Base-by-base conservation (phyloP, 2,888 invertebrate species). In the Mesopsocus fuscifrons region DNA sequence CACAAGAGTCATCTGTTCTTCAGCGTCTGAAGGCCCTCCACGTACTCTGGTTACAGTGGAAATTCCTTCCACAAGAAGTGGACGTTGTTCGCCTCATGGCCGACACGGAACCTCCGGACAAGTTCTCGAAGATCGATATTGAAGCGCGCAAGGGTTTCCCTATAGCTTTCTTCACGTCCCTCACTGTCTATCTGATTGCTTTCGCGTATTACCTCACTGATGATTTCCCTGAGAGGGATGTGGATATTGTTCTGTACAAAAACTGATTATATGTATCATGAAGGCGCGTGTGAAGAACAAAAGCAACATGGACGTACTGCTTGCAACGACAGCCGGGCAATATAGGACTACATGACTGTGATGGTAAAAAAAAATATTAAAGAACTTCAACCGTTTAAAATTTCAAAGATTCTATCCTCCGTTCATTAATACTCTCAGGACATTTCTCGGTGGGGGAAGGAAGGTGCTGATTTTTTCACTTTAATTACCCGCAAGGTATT, bases 101-200 rank as follows among this genome's bases (percentile, higher is more conserved):
- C 4, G 43, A 46, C 3, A 45, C 47, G 2, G 49, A 49, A 16
- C 49, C 52, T 4, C 52, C 53, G n/a, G 51, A 52, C 34, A 55
- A 55, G 44, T 57, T 56, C 41, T 54, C 54, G 5, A 62, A 63
- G 41, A 69, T 72, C 47, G 72, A 72, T 55, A 68, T 69, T 49
- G 65, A 66, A 51, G 65, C 69, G 2, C 56, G 71, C 45, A 59
- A 68, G 33, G 54, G 65, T 38, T 71, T 71, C 51, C 71, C 71
- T 0, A 52, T 68, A 13, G 57, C 66, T 13, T 71, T 69, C 53
- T 59, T 67, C n/a, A 52, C 66, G 40, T 66, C 71, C 51, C 68
- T 71, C 54, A 57, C 62, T 5, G 59, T 65, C 44, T 71, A 71
- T 42, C 55, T 53, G 52, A 46, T 52, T 1, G 47, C 49, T 1